Conservation (phyloP, 1,140 invertebrate genomes). For the Drosophila quadrilineata region DNA sequence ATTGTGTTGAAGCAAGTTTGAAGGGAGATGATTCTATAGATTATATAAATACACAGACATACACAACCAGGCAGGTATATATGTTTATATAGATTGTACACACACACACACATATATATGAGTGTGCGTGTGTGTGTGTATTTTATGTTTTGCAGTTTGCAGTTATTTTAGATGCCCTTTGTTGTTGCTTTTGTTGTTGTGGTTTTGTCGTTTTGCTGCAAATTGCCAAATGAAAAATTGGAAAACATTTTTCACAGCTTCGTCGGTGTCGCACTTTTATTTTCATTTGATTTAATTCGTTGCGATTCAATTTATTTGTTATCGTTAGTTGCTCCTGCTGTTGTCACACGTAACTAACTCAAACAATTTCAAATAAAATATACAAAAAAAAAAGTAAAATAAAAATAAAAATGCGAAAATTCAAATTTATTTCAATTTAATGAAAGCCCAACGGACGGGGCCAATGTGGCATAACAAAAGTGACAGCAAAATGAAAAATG, state of each 20-base stretch:
- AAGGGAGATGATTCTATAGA: conserved; percentile 9
- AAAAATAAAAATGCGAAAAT: background rate
- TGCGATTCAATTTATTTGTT: conserved; percentile 58
- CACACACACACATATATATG: background rate
- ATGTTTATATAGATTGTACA: conserved; percentile 2
- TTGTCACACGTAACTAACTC: conserved; percentile 10
- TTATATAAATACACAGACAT: conserved; percentile 7
- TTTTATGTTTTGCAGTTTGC: conserved; percentile 38
- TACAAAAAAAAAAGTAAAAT: background rate
- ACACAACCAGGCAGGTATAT: background rate
- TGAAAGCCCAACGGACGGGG: conserved; percentile 11
- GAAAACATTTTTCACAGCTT: conserved; percentile 55
- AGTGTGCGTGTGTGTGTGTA: conserved; percentile 6
- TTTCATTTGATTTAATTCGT: conserved; percentile 72
- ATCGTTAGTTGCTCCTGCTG: conserved; percentile 11
- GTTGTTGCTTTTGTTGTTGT: conserved; percentile 11
- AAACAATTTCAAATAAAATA: conserved; percentile 9
- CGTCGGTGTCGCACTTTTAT: conserved; percentile 17
- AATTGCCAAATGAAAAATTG: conserved; percentile 58
- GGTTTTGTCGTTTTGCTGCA: conserved; percentile 17
- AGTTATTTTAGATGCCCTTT: conserved; percentile 36
- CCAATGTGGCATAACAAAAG: conserved; percentile 19
- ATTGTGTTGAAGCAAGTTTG: too few species aligned
- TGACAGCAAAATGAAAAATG: background rate
- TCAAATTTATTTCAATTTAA: too few species aligned